Evolutionary conservation across 2,113 vertebrate species (phyloP).

Genomic region (Ameiurus melas): DNA sequence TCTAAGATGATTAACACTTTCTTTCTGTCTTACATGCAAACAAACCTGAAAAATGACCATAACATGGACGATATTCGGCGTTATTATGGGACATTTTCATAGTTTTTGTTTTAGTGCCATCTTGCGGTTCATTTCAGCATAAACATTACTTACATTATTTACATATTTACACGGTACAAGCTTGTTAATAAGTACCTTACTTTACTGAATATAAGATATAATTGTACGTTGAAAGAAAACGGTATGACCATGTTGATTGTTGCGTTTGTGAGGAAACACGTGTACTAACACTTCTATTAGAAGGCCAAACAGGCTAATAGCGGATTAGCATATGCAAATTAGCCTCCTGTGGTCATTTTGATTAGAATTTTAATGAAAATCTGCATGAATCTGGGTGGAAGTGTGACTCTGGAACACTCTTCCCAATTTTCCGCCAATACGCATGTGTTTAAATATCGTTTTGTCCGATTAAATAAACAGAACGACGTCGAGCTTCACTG

Average conservation of each 20-base stretch:
- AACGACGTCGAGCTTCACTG: too few species aligned
- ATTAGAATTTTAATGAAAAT: background rate
- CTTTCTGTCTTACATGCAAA: background rate
- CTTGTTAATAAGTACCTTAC: too few species aligned
- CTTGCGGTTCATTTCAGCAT: background rate
- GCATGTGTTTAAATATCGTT: background rate
- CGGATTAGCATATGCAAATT: background rate
- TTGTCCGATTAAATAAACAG: background rate
- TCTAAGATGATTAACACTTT: background rate
- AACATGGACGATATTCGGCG: background rate
- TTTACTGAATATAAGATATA: background rate
- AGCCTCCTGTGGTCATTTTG: background rate
- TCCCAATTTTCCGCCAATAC: background rate
- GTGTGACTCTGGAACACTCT: background rate
- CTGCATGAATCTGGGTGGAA: background rate
- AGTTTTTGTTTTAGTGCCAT: background rate
- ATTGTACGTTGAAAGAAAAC: too few species aligned
- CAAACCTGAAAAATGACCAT: background rate
- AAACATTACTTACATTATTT: too few species aligned
- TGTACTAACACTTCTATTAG: too few species aligned
- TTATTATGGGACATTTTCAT: background rate
- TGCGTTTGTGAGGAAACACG: too few species aligned
- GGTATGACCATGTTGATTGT: too few species aligned
- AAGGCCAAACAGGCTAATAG: background rate
- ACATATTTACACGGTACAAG: too few species aligned